Evolutionary conservation across 2,113 vertebrate genomes (phyloP), one percentile per base, ranked within the genome.

Genomic region (Sterrhoptilus dennistouni): DNA sequence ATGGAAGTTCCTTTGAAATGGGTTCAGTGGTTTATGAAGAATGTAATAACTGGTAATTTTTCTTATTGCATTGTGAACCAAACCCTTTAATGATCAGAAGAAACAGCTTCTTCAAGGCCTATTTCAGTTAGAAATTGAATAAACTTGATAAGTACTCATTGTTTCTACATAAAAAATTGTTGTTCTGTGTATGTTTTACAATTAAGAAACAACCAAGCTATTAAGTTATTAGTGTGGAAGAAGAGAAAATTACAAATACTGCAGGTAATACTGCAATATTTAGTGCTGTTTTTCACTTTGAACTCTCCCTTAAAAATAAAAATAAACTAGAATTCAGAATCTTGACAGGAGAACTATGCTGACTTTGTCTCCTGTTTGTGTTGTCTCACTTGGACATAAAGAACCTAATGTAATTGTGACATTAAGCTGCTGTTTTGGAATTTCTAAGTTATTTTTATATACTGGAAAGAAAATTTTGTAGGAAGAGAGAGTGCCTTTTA

Each of bases 1-100:
- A 98, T 4, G 99, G 99, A 83, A 98, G 95, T 93, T 79, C 97
- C 79, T 98, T 98, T 89, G 97, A 98, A 1, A 97, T 97, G 20
- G 99, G 99, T 61, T 98, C 99, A 38, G 98, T 97, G 44, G 97
- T 99, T 96, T 98, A 98, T 90, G 99, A 99, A 78, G 98, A 99
- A 76, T 99, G 99, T 96, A 99, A 99, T 96, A 98, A 98, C 95
- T 99, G 99, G 99, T 98, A 79, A 33, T 24, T 74, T 84, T 76
- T 40, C 11, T 54, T 79, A 25, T 22, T 52, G 8, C 0, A 0
- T 7, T 61, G 18, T 74, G 25, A 11, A 59, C 21, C n/a, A 40
- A 56, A 56, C 80, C 9, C 5, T 76, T 56, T 86, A 14, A 12
- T 49, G 25, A n/a, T 71, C 5, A 16, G 18, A 11, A 56, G 11